Evolutionary conservation across 2,888 invertebrate species (phyloP), one percentile per base, ranked within the genome.

Genomic region (Nemurella pictetii): DNA sequence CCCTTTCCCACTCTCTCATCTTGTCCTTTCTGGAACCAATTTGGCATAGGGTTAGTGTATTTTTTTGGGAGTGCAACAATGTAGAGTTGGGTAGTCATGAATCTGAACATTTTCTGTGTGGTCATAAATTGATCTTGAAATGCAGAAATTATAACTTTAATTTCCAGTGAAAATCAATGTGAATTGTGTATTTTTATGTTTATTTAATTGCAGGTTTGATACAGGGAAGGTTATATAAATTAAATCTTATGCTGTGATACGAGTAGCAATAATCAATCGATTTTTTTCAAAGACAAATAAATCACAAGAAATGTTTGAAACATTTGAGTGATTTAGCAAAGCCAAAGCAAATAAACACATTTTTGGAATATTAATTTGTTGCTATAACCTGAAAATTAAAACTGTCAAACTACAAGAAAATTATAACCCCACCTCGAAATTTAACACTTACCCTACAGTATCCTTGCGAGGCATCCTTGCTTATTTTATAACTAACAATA

Each of bases 1-100:
- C 93, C 88, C 94, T 92, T 90, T 95, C 95, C 95, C 94, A 95
- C 91, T 93, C 93, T 26, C 85, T 77, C 25, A 77, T 82, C 77
- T 82, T 82, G 28, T 27, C 29, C 20, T 55, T 27, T 9, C n/a
- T 82, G 55, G 26, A 3, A 4, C 28, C 9, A 75, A 7, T 4
- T 25, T 4, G n/a, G n/a, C 15, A 73, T 73, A 7, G 25, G 3
- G 5, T 3, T 73, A 25, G 73, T 7, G 4, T 73, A 73, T 73
- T 73, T 73, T 20, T 73, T 20, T 73, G 3, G 73, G 73, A 3
- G 25, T 73, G 20, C 3, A 73, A 73, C 25, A 25, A 73, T 3
- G 73, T 20, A 73, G 35, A 35, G 12, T 35, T 35, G n/a, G n/a
- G 12, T 35, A 35, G 35, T 35, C 35, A 35, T 7, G 12, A 35